Conservation (phyloP, 1,140 invertebrate genomes). For the Sitobion miscanthi region DNA sequence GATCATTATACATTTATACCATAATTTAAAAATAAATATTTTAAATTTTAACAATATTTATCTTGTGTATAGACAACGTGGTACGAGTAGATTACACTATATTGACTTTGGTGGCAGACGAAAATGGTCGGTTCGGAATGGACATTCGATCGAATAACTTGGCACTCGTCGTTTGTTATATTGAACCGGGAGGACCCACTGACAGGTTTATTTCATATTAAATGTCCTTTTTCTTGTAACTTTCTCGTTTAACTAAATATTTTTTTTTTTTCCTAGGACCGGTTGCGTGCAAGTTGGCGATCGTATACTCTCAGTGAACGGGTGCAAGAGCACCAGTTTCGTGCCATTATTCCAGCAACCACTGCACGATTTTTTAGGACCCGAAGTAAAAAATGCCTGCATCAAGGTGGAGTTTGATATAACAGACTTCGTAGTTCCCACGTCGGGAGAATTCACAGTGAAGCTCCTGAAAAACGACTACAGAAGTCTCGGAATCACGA, state of each 20-base stretch:
- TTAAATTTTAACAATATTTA: not conserved
- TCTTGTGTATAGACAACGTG: conserved; percentile 61
- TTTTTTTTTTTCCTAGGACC: conserved; percentile 54
- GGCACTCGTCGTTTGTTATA: conserved; percentile 67
- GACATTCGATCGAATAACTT: conserved; percentile 53
- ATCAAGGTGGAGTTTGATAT: conserved; percentile 81
- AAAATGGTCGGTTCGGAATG: conserved; percentile 60
- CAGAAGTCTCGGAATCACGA: conserved; percentile 83
- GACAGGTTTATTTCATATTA: conserved; percentile 70
- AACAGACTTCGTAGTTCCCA: conserved; percentile 88
- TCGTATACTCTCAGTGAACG: conserved; percentile 80
- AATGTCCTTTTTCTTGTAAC: not conserved
- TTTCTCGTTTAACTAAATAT: not conserved
- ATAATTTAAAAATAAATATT: not conserved
- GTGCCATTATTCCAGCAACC: conserved; percentile 51
- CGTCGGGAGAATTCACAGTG: conserved; percentile 84
- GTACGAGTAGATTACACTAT: conserved; percentile 74
- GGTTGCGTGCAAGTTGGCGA: conserved; percentile 80
- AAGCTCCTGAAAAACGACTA: conserved; percentile 79
- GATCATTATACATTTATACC: not conserved
- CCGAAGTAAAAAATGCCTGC: conserved; percentile 49
- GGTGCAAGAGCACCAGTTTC: conserved; percentile 51
- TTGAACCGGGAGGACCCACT: conserved; percentile 74
- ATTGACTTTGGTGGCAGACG: conserved; percentile 70
- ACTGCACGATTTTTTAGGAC: conserved; percentile 52